Percentiles rank a stretch among this genome's conserved stretches.
phyloP scores from a whole-genome alignment of 2,113 vertebrate genomes.

The Perca fluviatilis region DNA sequence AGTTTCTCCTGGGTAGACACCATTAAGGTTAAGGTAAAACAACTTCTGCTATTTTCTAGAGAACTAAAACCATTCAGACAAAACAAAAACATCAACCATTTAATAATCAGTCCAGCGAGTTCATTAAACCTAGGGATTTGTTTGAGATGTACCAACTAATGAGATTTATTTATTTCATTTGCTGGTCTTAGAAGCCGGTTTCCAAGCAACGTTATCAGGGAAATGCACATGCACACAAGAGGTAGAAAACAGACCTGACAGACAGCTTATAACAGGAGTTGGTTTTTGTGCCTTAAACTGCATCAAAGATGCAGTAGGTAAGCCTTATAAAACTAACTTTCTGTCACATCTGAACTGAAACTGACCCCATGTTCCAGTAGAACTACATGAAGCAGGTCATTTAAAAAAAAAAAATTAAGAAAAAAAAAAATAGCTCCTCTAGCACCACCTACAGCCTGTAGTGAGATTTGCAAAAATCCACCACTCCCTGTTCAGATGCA shows the following conservation, averaged over 20 bases:
- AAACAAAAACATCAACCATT: background rate
- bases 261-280: background rate
- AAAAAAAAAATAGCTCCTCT: no score
- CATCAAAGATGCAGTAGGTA: background rate
- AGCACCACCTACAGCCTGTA: no score
- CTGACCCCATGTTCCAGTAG: no score
- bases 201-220: background rate
- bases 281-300: background rate
- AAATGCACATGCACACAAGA: background rate
- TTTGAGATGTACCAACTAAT: background rate
- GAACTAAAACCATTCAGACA: background rate
- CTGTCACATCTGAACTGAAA: no score
- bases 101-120: background rate
- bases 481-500: no score
- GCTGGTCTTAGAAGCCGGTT: background rate
- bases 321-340: no score
- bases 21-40: background rate
- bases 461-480: no score
- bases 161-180: background rate
- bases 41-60: background rate
- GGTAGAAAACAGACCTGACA: background rate
- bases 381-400: no score
- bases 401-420: no score
- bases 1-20: background rate
- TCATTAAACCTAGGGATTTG: background rate